These are phyloP conservation scores for Carapus acus DNA, from an alignment of 2,797 vertebrate genomes.

Conservation along the genomic window DNA sequence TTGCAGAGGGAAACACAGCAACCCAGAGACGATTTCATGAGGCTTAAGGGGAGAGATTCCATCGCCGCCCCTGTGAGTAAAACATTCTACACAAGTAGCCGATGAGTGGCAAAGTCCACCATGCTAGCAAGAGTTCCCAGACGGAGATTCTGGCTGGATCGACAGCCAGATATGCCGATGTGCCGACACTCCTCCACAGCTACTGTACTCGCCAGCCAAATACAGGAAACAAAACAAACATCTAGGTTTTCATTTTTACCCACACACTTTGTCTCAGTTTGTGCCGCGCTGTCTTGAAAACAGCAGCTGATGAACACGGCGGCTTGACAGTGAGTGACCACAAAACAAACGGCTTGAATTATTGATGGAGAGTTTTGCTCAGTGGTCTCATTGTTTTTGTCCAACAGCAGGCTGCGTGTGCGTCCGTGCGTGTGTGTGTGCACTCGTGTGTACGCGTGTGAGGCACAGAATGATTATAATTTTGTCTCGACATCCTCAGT, in stretches of 20 bases:
- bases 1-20: slow-evolving; percentile 18
- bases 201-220: neutral
- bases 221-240: neutral
- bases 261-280: neutral
- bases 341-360: slow-evolving; percentile 1
- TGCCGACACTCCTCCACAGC: too few relatives aligned
- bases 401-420: too few relatives aligned
- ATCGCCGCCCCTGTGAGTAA: too few relatives aligned
- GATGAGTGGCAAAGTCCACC: too few relatives aligned
- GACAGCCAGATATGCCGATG: neutral
- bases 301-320: neutral
- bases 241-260: neutral
- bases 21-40: neutral
- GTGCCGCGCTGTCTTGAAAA: neutral
- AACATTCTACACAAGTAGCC: slow-evolving; percentile 1
- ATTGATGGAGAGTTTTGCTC: slow-evolving; percentile 1
- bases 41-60: too few relatives aligned
- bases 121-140: too few relatives aligned
- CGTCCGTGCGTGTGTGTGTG: neutral
- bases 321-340: neutral
- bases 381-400: neutral
- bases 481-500: too few relatives aligned
- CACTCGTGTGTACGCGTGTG: too few relatives aligned
- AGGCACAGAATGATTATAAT: too few relatives aligned
- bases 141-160: too few relatives aligned